Evolutionary conservation across 2,797 vertebrate species (phyloP), one percentile per base, ranked within the genome.

Genomic region (Platyrinchus mystaceus): DNA sequence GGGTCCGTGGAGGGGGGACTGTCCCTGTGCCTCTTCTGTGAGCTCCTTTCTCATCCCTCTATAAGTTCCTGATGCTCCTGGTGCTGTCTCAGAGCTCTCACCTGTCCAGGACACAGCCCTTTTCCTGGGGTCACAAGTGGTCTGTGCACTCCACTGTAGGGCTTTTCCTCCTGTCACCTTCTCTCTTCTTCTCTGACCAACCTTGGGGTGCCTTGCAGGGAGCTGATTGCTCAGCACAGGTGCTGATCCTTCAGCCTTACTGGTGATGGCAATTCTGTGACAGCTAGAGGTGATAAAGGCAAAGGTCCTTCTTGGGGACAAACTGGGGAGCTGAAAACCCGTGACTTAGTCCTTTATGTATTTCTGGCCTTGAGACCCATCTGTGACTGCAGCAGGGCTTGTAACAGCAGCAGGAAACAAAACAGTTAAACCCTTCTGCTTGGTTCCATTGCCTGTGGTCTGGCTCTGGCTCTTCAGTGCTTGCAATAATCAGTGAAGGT

Each of bases 1-100:
- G 46, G 26, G 11, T 60, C 26, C 0, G 2, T 0, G 1, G 30
- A 22, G 20, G 9, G 58, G 53, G 44, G 14, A 9, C 16, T 58
- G 13, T 41, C 30, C 23, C 24, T 59, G 9, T 36, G 34, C 30
- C 21, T 83, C 32, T 80, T 43, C 67, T n/a, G 16, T 26, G 41
- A 56, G 15, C 36, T 69, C n/a, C 58, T 20, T 85, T 47, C 67
- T 75, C 58, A 36, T 16, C 18, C 19, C 18, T 79, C 41, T 28
- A 8, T 53, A 39, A 59, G 19, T 32, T 89, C 20, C 66, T 59
- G 47, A 7, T 64, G 23, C 16, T 64, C 22, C 32, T 46, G 32
- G 32, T 34, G 17, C 59, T 75, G 20, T 60, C 52, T 75, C 7
- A 26, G 11, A 46, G 5, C 16, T 75, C 32, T 83, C 1, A 0